phyloP scores from a whole-genome alignment of 2,888 invertebrate genomes.

The Tanytarsus gracilentus region DNA sequence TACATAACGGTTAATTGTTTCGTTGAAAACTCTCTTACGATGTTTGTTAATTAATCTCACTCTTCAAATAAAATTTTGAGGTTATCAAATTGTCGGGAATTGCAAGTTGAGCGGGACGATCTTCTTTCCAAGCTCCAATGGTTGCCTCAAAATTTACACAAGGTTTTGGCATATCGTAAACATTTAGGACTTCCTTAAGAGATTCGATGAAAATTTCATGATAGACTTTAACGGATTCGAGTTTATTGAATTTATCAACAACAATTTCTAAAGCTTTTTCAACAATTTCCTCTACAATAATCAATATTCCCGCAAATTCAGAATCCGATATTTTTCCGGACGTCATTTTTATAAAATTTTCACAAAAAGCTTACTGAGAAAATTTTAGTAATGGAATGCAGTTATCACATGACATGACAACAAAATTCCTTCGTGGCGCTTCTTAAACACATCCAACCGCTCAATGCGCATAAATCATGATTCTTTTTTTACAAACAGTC shows the following conservation, averaged over 20 bases:
- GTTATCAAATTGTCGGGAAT: not conserved
- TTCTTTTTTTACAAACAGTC: not conserved
- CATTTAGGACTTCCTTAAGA: not conserved
- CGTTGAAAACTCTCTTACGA: too few species aligned
- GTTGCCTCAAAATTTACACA: not conserved
- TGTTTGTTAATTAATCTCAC: too few species aligned
- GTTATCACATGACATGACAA: too few species aligned
- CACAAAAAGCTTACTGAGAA: too few species aligned
- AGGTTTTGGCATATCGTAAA: not conserved
- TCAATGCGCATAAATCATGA: slow-evolving; percentile 25
- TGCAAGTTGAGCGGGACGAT: not conserved
- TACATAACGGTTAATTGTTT: slow-evolving; percentile 5
- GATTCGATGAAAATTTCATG: not conserved
- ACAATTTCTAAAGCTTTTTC: not conserved
- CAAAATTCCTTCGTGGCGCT: too few species aligned
- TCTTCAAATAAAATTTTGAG: not conserved
- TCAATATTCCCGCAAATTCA: not conserved
- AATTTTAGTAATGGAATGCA: too few species aligned
- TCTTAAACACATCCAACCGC: not conserved
- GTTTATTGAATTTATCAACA: not conserved
- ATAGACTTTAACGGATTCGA: not conserved
- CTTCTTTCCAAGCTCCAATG: not conserved
- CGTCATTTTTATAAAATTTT: not conserved
- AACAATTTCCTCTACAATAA: not conserved
- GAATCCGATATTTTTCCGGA: too few species aligned